phyloP scores from a whole-genome alignment of 2,797 vertebrate species.

The Trachops cirrhosus region DNA sequence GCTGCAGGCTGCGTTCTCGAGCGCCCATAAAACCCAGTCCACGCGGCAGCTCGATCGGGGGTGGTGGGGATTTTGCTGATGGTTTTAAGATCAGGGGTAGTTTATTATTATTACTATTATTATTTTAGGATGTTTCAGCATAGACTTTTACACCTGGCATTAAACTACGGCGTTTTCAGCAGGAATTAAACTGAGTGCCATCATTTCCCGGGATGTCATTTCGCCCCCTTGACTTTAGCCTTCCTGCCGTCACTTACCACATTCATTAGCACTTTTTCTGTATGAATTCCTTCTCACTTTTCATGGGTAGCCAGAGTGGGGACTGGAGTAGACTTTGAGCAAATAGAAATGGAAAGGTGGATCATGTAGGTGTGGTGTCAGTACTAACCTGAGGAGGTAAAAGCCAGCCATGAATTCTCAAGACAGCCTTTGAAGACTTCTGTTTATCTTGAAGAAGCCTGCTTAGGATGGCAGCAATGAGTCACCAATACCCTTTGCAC shows the following conservation, averaged over 20 bases:
- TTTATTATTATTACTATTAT: slow-evolving; percentile 9
- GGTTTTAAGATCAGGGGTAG: not conserved
- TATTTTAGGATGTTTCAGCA: not conserved
- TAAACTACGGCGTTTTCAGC: not conserved
- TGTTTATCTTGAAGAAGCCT: not conserved
- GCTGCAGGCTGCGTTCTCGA: not conserved
- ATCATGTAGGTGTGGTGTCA: not conserved
- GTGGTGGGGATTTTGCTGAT: slow-evolving; percentile 55
- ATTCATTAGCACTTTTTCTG: not conserved
- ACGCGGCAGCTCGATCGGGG: not conserved
- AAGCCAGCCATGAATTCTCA: not conserved
- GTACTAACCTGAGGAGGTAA: not conserved
- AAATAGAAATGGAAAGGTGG: not conserved
- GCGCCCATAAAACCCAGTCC: not conserved
- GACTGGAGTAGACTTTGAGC: not conserved
- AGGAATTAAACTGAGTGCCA: not conserved
- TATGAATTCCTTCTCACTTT: not conserved
- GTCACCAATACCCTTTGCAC: not conserved
- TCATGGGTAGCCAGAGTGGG: not conserved
- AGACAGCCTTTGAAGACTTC: not conserved
- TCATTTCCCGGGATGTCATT: not conserved
- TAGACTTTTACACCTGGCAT: not conserved
- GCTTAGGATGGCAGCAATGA: not conserved
- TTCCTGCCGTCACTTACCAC: not conserved
- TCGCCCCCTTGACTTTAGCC: not conserved